Evolutionary conservation across 2,888 invertebrate species (phyloP).

Genomic region (Cephus pygmeus): DNA sequence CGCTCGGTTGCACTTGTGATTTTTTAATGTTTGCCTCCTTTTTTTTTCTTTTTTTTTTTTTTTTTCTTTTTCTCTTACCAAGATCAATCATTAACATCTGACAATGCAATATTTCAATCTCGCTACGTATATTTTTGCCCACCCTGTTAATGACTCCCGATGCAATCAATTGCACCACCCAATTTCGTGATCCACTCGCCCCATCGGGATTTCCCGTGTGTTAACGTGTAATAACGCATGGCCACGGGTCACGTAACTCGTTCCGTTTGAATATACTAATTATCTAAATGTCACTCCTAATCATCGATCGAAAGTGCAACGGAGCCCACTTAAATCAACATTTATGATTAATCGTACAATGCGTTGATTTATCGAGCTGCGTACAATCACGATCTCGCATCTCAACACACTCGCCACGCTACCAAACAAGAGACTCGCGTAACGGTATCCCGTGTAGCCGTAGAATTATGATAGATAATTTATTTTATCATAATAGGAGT

Average conservation of each 20-base stretch:
- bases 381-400: conserved; percentile 9
- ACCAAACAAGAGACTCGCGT: conserved; percentile 5
- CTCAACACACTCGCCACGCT: conserved; percentile 3
- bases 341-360: conserved; percentile 28
- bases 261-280: conserved; percentile 30
- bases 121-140: too few relatives aligned
- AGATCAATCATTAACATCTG: not conserved
- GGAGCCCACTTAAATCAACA: conserved; percentile 10
- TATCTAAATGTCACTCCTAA: conserved; percentile 39
- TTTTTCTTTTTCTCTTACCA: conserved; percentile 9
- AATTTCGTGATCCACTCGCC: not conserved
- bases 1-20: not conserved
- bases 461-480: conserved; percentile 7
- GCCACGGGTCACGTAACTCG: not conserved
- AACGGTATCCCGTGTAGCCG: conserved; percentile 5
- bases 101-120: not conserved
- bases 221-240: not conserved
- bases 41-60: conserved; percentile 10
- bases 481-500: conserved; percentile 8
- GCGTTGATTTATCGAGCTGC: conserved; percentile 31
- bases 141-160: not conserved
- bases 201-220: not conserved
- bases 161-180: not conserved
- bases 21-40: not conserved
- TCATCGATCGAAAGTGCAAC: conserved; percentile 26